Evolutionary conservation across 2,797 vertebrate species (phyloP).

Genomic region (Manis javanica): DNA sequence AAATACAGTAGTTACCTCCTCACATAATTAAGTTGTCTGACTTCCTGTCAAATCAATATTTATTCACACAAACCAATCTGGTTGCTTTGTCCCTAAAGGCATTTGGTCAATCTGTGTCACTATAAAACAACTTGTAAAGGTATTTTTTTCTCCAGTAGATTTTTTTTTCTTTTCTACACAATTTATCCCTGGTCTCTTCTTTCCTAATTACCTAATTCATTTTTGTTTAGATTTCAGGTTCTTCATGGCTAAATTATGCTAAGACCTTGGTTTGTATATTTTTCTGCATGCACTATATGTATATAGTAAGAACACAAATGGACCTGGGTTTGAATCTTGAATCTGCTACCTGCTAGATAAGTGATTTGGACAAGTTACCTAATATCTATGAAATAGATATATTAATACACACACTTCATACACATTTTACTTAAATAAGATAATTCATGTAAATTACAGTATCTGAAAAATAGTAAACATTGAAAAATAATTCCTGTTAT

Average conservation of each 20-base stretch:
- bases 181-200: not conserved
- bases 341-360: not conserved
- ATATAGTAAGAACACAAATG: not conserved
- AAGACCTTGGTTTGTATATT: not conserved
- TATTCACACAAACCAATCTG: conserved; percentile 51
- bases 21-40: conserved; percentile 42
- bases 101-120: not conserved
- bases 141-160: not conserved
- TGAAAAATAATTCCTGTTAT: conserved; percentile 7
- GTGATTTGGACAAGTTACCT: not conserved
- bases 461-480: conserved; percentile 30
- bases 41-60: conserved; percentile 54
- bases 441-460: conserved; percentile 46
- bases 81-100: not conserved
- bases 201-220: not conserved
- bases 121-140: not conserved
- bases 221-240: conserved; percentile 32
- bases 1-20: conserved; percentile 41
- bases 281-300: not conserved
- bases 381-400: not conserved
- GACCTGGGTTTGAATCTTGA: not conserved
- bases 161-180: not conserved
- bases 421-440: conserved; percentile 50
- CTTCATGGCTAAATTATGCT: not conserved
- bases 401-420: not conserved